Evolutionary conservation across 2,797 vertebrate genomes (phyloP), one percentile per base, ranked within the genome.

Genomic region (Gobio occitaniae): DNA sequence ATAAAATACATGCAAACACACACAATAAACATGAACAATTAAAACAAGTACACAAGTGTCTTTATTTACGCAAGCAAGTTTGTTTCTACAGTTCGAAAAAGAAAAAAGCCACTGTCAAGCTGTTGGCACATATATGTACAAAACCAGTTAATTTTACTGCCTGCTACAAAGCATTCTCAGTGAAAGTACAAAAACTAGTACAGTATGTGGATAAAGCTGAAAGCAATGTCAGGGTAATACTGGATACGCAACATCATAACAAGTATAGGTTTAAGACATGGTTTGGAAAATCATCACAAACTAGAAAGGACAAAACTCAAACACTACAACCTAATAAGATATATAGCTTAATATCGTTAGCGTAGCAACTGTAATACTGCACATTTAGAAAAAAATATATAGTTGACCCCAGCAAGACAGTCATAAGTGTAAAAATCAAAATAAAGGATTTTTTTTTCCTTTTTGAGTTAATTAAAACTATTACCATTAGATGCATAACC

Each of bases 101-200:
- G 11, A 66, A 83, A 71, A 88, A 91, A 95, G 96, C 96, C 96
- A 97, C 96, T 97, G 96, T 98, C 96, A 97, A 97, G 97, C 97
- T 97, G 96, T 97, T 99, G 97, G 97, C 96, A 99, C 97, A 97
- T 95, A 95, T 97, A 98, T 98, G 95, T 99, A 99, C 97, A 99
- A 96, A 97, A 98, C 96, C 94, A 95, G 96, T 94, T 96, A 95
- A 95, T 95, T 94, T 91, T 95, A 96, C 96, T 96, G 96, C 97
- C 95, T 96, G 96, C 97, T 96, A 97, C 96, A 95, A 97, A 98
- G 96, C 97, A 97, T 97, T 96, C 95, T 96, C 95, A 97, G 96
- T 96, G 96, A 96, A 96, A 96, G 94, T 97, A 97, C 95, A 97
- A 97, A 93, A 94, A 96, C 95, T 95, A 96, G 96, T 95, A 96